Conservation (phyloP, 2,113 vertebrate genomes). For the Pelecanoides urinatrix region DNA sequence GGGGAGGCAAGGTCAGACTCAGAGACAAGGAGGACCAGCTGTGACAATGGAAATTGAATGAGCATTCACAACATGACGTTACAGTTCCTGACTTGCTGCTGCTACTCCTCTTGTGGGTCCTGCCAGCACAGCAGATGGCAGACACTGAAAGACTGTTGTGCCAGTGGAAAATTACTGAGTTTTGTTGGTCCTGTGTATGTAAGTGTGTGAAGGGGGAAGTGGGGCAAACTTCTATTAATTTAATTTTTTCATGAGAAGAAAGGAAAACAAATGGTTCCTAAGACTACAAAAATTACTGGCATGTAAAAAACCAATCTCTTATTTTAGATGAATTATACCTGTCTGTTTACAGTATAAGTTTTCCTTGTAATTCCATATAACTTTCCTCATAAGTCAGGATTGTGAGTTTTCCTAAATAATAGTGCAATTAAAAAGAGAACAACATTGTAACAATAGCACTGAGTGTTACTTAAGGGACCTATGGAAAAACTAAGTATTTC, state of each 20-base stretch:
- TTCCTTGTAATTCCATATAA: background rate
- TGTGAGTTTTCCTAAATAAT: background rate
- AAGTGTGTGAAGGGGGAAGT: background rate
- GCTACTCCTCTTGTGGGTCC: background rate
- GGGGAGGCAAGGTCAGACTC: background rate
- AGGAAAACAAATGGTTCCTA: background rate
- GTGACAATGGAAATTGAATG: constrained; percentile 17
- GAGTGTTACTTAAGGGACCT: background rate
- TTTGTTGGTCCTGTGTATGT: background rate
- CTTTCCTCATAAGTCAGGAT: background rate
- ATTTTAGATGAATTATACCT: background rate
- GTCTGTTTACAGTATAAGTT: background rate
- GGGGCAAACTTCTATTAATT: background rate
- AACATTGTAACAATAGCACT: background rate
- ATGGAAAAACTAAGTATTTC: background rate
- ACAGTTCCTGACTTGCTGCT: background rate
- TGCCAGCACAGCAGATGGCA: constrained; percentile 57
- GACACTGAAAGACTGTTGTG: background rate
- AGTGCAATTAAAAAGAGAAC: background rate
- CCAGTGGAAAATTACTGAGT: constrained; percentile 41
- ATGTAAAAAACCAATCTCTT: background rate
- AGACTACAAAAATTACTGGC: background rate
- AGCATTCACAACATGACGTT: background rate
- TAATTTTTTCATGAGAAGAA: background rate
- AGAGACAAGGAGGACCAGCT: background rate